phyloP scores from a whole-genome alignment of 2,888 invertebrate species.

The Theretra japonica region DNA sequence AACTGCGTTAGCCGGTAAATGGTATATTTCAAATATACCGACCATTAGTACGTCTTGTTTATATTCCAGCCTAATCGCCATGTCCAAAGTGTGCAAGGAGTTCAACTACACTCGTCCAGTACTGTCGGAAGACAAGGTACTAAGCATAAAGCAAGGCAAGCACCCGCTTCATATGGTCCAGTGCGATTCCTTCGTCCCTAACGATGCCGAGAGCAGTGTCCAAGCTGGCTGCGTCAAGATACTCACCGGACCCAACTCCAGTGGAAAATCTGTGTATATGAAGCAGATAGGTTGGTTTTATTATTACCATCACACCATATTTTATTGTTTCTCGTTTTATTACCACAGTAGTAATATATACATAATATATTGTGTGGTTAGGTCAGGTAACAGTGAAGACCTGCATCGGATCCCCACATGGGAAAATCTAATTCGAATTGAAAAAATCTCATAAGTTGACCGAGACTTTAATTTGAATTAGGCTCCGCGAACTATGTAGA shows the following conservation, averaged over 20 bases:
- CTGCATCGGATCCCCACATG: too few relatives aligned
- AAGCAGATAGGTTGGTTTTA: conserved; percentile 87
- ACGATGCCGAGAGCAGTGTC: conserved; percentile 86
- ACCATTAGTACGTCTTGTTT: background rate
- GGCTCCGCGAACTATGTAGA: too few relatives aligned
- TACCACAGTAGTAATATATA: too few relatives aligned
- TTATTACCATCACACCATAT: background rate
- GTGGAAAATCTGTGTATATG: conserved; percentile 96
- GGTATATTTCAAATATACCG: too few relatives aligned
- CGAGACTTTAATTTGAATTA: too few relatives aligned
- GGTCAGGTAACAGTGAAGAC: too few relatives aligned
- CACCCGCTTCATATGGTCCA: conserved; percentile 91
- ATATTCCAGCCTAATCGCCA: conserved; percentile 85
- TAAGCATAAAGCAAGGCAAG: conserved; percentile 87
- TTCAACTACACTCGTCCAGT: conserved; percentile 87
- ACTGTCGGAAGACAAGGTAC: conserved; percentile 82
- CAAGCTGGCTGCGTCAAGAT: conserved; percentile 87
- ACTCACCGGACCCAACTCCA: conserved; percentile 95
- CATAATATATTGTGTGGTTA: too few relatives aligned
- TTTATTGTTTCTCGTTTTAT: background rate
- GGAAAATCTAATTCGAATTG: too few relatives aligned
- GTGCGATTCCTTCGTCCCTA: conserved; percentile 88
- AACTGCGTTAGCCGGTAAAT: too few relatives aligned
- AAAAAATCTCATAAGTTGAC: too few relatives aligned
- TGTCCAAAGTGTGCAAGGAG: conserved; percentile 87